Base-by-base conservation (phyloP, 2,888 invertebrate genomes). In the Hypercompe scribonia region DNA sequence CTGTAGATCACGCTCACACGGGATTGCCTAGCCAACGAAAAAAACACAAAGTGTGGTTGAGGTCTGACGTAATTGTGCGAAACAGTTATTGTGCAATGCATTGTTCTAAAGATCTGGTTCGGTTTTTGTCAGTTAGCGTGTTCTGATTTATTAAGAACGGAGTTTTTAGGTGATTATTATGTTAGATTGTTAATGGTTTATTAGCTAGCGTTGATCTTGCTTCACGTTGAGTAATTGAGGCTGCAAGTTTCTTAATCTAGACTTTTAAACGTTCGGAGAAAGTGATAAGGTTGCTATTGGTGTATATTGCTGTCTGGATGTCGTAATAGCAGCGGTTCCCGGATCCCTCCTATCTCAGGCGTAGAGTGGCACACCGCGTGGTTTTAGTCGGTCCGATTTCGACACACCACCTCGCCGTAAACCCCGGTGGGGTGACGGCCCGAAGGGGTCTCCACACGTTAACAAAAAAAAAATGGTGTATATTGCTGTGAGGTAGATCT, bases 91-190 rank as follows among this genome's bases (percentile, higher is more conserved):
- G 85, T 85, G 84, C 85, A 85, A 84, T 64, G 39, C 68, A 84
- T 84, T 85, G 87, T 86, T 85, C 79, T 77, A 65, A 24, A 78
- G 81, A 84, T 82, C 86, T 84, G 74, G 84, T 85, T 82, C 78
- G 77, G 67, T 81, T 84, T 82, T 84, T 84, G 78, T 81, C 69
- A 72, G 77, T 68, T 75, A 63, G 76, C 67, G 76, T 72, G 79
- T 75, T 71, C 73, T 77, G 71, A 64, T 77, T 83, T 68, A 74
- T 75, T 69, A 84, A 75, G 78, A 76, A 77, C 79, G 65, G 63
- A 65, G 74, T 74, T 72, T 73, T 76, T 72, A 73, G 64, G 28
- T 58, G 18, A 54, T 72, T 75, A 72, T 66, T 54, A 71, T 66
- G 65, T 61, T 34, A 31, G 68, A 46, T 46, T 68, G 10, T 28